Percentiles rank a stretch among this genome's conserved stretches.
Conservation (phyloP, 2,888 invertebrate species). For the Tillus elongatus region DNA sequence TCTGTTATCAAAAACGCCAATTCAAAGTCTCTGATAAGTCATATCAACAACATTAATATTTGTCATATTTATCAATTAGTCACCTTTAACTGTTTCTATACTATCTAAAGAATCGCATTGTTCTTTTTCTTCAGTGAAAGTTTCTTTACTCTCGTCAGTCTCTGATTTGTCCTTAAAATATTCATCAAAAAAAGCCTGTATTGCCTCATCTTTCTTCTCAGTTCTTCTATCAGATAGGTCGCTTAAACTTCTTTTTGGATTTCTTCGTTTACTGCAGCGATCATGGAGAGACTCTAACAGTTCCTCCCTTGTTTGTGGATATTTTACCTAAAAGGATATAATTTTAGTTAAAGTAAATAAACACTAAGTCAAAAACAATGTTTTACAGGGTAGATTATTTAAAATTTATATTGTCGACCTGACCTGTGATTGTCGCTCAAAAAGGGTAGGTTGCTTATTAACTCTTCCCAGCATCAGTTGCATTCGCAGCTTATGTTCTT, state of each 20-base stretch:
- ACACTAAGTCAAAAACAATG: no score
- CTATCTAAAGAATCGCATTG: slow-evolving; percentile 24
- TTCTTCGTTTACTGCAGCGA: slow-evolving; percentile 18
- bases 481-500: slow-evolving; percentile 62
- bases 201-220: slow-evolving; percentile 43
- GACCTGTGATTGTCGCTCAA: slow-evolving; percentile 62
- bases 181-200: slow-evolving; percentile 39
- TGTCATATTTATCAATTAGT: no score
- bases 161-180: slow-evolving; percentile 26
- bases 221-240: slow-evolving; percentile 36
- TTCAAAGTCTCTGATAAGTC: no score
- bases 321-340: slow-evolving; percentile 26
- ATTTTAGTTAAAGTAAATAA: no score
- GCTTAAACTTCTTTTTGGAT: slow-evolving; percentile 20
- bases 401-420: no score
- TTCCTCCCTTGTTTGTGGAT: slow-evolving; percentile 34
- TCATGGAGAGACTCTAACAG: slow-evolving; percentile 25
- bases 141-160: slow-evolving; percentile 19
- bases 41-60: no score
- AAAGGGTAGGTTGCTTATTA: slow-evolving; percentile 59
- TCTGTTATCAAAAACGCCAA: no score
- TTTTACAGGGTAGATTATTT: no score
- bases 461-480: slow-evolving; percentile 63
- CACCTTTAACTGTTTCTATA: slow-evolving; percentile 18
- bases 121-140: slow-evolving; percentile 25